Base-by-base conservation (phyloP, 1,140 invertebrate genomes). In the Bemisia tabaci region DNA sequence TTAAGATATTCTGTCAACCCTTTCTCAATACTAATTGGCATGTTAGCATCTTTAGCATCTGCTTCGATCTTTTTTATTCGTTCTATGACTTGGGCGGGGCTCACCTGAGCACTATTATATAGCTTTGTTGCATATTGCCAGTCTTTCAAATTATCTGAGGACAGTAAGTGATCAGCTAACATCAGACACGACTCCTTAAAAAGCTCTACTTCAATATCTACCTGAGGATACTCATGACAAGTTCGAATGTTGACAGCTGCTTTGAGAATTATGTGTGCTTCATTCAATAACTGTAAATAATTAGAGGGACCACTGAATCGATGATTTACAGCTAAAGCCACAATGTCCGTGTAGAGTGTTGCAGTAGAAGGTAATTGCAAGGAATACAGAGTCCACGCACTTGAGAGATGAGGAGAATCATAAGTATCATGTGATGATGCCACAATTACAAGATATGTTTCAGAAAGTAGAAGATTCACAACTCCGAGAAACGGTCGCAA, bases 401-500 rank as follows among this genome's bases (percentile, higher is more conserved):
- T 68, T 62, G 26, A 25, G 1, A 66, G 63, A 33, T 21, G 33
- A 17, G 33, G 5, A 63, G 64, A 26, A 39, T 63, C 61, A 39
- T 59, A 23, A 65, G 59, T 59, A 33, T 78, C 79, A 59, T 87
- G 84, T 1, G 80, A 79, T 71, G 81, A 83, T 1, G 85, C 83
- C 1, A 91, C 75, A 1, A 91, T 77, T 21, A 88, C 78, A 2
- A 91, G 76, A 72, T 83, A 82, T 66, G 80, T 82, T 26, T 82
- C 80, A 2, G 84, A 81, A 0, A 85, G 77, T 17, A 87, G 76
- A 0, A 90, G 74, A 70, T 82, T 79, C 67, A 87, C 82, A 9
- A 89, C 85, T 11, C 86, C 86, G 63, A 90, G 75, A 71, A 91
- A 91, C 0, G 88, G 86, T 65, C 86, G 78, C 25, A 90, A 71